These are phyloP conservation scores for Apostichopus leukothele DNA, from an alignment of 53 echinoderm and acorn worm genomes.

Conservation along the genomic window DNA sequence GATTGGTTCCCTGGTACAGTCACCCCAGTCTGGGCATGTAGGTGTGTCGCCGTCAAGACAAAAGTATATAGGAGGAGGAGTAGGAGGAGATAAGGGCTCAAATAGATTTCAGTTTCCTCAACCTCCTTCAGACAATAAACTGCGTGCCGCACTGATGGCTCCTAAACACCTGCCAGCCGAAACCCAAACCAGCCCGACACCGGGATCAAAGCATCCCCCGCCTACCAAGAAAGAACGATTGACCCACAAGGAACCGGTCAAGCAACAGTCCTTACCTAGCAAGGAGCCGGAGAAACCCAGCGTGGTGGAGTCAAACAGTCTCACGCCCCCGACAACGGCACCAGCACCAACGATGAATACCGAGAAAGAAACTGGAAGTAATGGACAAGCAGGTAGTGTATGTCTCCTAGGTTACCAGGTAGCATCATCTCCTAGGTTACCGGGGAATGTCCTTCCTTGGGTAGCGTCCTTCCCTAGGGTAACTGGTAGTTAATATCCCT, in stretches of 20 bases:
- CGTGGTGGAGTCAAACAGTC: not conserved
- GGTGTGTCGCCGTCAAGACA: conserved; percentile 51
- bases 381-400: conserved; percentile 15
- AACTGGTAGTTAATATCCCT: too few species aligned
- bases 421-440: too few species aligned
- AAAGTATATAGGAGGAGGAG: not conserved
- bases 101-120: conserved; percentile 80
- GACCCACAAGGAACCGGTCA: not conserved
- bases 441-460: too few species aligned
- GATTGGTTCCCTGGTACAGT: conserved; percentile 58
- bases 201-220: conserved; percentile 1
- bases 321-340: not conserved
- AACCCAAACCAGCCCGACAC: conserved; percentile 72
- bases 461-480: too few species aligned
- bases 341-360: not conserved
- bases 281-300: not conserved
- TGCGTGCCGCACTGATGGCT: conserved; percentile 80
- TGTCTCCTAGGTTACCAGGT: too few species aligned
- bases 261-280: not conserved
- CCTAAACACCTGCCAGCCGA: conserved; percentile 59
- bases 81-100: conserved; percentile 38
- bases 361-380: not conserved
- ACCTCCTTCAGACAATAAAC: conserved; percentile 73
- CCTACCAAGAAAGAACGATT: not conserved
- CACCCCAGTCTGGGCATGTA: conserved; percentile 59